Base-by-base conservation (phyloP, 2,797 vertebrate genomes). In the Tinamus major region DNA sequence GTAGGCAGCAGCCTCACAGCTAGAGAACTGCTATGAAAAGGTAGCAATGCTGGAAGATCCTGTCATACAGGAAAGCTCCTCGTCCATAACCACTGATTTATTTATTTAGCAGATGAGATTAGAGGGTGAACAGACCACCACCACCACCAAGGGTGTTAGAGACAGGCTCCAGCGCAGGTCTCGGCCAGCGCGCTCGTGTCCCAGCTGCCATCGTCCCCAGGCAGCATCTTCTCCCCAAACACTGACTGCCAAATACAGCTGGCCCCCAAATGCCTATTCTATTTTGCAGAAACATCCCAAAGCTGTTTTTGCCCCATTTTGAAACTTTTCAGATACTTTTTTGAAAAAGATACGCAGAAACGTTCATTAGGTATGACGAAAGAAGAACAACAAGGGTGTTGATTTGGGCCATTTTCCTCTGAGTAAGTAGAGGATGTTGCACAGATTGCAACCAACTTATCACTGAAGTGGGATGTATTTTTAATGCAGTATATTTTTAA, bases 31-130 rank as follows among this genome's bases (percentile, higher is more conserved):
- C 44, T 44, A 82, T 37, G 84, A 37, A 82, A 84, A 87, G 64
- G 88, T 69, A 68, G 83, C 75, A 91, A 42, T 20, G 64, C 58
- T 68, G 51, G 79, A 39, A 61, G 68, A 93, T 71, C 39, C 20
- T 75, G 62, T 85, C n/a, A 14, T 51, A 75, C 64, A 85, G 85
- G 93, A 90, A 64, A 42, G 3, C 1, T 92, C 92, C 91, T 94
- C 85, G 91, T 78, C 75, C 64, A 78, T 74, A 85, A 90, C 84
- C 80, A 72, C 53, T 89, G 83, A 79, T 91, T 91, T 95, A 94
- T 96, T 92, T 94, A 84, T 95, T 94, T 95, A 93, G 92, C 93
- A 90, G 83, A 92, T 82, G 65, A 85, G 95, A 95, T 92, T 77
- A 88, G 77, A 35, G 71, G 85, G 80, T 79, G 87, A 95, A 82